These are phyloP conservation scores for Chaetodon trifasciatus DNA, from an alignment of 2,797 vertebrate species.

Conservation along the genomic window DNA sequence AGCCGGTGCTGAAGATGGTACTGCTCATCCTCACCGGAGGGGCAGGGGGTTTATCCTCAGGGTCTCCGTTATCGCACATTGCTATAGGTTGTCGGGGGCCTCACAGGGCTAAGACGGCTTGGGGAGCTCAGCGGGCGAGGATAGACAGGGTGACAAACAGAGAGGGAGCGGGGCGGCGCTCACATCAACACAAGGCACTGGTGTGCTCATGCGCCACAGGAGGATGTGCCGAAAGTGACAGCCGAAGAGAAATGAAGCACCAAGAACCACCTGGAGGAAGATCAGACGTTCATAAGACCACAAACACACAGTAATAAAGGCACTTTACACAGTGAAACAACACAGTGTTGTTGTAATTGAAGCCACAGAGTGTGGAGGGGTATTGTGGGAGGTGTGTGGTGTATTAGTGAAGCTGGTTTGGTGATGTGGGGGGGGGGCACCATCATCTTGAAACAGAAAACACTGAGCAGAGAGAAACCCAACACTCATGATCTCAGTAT, in stretches of 20 bases:
- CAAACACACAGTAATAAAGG: not conserved
- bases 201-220: conserved; percentile 56
- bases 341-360: not conserved
- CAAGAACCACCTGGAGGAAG: conserved; percentile 48
- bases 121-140: conserved; percentile 49
- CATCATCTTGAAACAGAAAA: not conserved
- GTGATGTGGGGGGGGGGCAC: no score
- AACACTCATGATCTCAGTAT: not conserved
- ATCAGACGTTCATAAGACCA: conserved; percentile 14
- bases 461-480: not conserved
- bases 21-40: conserved; percentile 97
- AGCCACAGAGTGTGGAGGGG: not conserved
- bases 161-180: conserved; percentile 59
- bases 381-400: not conserved
- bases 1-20: conserved; percentile 89
- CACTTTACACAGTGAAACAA: not conserved
- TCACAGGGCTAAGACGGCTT: conserved; percentile 50
- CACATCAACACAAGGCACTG: conserved; percentile 70
- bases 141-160: conserved; percentile 55
- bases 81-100: conserved; percentile 54
- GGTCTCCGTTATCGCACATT: conserved; percentile 97
- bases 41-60: conserved; percentile 97
- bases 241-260: conserved; percentile 26
- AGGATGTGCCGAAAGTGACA: conserved; percentile 15
- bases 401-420: not conserved